These are phyloP conservation scores for Diloba caeruleocephala DNA, from an alignment of 2,888 invertebrate species.

Conservation along the genomic window DNA sequence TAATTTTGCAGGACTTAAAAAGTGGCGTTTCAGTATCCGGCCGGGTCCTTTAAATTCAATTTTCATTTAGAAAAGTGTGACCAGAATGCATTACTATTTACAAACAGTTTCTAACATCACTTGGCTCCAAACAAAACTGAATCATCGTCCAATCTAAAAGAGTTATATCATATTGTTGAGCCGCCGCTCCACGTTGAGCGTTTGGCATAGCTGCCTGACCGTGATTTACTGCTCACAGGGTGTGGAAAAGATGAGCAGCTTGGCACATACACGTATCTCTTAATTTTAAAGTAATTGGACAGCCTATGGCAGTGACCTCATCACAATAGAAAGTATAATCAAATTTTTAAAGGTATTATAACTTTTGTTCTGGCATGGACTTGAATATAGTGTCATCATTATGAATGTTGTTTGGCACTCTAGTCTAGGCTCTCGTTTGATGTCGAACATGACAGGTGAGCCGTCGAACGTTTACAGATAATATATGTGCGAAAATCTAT, in stretches of 20 bases:
- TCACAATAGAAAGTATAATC: conserved; percentile 13
- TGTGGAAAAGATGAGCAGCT: conserved; percentile 45
- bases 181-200: conserved; percentile 15
- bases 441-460: conserved; percentile 42
- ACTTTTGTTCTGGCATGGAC: conserved; percentile 20
- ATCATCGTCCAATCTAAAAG: conserved; percentile 48
- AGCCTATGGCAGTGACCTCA: conserved; percentile 21
- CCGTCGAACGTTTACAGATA: conserved; percentile 21
- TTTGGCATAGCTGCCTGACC: conserved; percentile 40
- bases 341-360: conserved; percentile 15
- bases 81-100: conserved; percentile 26
- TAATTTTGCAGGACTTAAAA: no score
- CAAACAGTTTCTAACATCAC: conserved; percentile 16
- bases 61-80: conserved; percentile 4
- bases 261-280: conserved; percentile 46
- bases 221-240: conserved; percentile 51
- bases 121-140: conserved; percentile 33
- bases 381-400: conserved; percentile 30
- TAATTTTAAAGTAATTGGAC: conserved; percentile 42
- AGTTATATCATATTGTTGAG: conserved; percentile 40
- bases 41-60: no score
- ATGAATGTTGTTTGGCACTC: conserved; percentile 49
- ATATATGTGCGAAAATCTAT: conserved; percentile 29
- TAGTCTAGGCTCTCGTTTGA: conserved; percentile 19
- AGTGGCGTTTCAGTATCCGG: no score